phyloP scores from a whole-genome alignment of 1,140 invertebrate genomes.

The Oedothorax gibbosus region DNA sequence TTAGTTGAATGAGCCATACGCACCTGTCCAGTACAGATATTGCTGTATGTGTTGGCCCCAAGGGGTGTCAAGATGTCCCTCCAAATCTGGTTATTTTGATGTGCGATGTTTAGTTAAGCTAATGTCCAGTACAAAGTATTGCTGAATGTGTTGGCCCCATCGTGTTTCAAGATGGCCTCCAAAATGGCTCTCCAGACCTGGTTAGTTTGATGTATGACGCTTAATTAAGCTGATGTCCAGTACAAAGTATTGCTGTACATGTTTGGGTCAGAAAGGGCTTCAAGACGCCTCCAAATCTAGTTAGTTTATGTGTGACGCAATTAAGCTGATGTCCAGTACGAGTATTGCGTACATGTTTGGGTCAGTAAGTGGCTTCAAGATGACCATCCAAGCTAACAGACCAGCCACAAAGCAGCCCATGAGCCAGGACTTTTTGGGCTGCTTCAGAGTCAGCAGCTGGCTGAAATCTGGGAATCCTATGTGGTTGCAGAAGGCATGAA shows the following conservation, averaged over 20 bases:
- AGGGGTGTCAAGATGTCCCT: too few relatives aligned
- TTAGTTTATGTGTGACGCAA: background rate
- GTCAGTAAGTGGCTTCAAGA: constrained; percentile 83
- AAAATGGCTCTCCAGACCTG: too few relatives aligned
- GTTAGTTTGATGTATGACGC: background rate
- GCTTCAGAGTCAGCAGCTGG: constrained; percentile 79
- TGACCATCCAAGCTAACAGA: constrained; percentile 80
- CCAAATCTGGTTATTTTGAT: too few relatives aligned
- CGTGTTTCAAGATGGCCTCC: too few relatives aligned
- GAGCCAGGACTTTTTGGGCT: constrained; percentile 74
- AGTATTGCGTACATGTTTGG: constrained; percentile 81
- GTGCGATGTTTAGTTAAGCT: too few relatives aligned
- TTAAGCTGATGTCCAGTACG: constrained; percentile 31
- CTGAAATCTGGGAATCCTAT: constrained; percentile 94
- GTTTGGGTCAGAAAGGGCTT: constrained; percentile 82
- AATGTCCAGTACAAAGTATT: too few relatives aligned
- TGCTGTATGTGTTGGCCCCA: too few relatives aligned
- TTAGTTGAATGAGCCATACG: too few relatives aligned
- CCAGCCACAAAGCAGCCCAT: constrained; percentile 81
- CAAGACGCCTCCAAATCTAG: constrained; percentile 80
- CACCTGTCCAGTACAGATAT: too few relatives aligned
- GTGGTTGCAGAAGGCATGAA: constrained; percentile 94
- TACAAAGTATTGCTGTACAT: constrained; percentile 77
- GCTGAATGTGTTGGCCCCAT: too few relatives aligned
- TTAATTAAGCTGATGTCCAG: constrained; percentile 7